Evolutionary conservation across 1,140 invertebrate genomes (phyloP), one percentile per base, ranked within the genome.

Genomic region (Euborellia annulipes): DNA sequence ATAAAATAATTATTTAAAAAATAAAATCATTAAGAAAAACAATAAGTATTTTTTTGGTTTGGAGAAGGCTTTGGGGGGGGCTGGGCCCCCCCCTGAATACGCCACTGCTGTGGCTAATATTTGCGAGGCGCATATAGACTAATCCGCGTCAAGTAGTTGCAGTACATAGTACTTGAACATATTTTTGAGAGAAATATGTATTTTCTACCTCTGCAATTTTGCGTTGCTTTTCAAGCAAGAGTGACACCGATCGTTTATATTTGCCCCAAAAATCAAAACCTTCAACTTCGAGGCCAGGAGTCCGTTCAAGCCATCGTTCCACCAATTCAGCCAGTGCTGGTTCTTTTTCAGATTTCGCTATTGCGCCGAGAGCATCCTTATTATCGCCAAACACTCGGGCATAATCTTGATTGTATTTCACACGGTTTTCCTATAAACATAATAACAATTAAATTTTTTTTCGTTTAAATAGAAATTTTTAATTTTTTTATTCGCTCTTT

Each of bases 241-340:
- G 63, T 45, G 79, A 70, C 0, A 93, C 90, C 3, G 83, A 77
- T 16, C 69, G 64, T 53, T 78, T 72, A 61, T 93, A 97, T 55
- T 92, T 89, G 4, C 77, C 75, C 89, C 90, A 95, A 64, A 97
- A 98, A 60, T 94, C 79, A 56, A 94, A 94, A 2, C 85, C 86
- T 41, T 76, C 64, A 42, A 62, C 63, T 53, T 86, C 80, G 2
- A 96, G 67, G 0, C 93, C 94, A 0, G 94, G 94, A 0, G 93
- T 97, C 16, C 93, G 68, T 50, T 93, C 87, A 36, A 98, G 65
- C 94, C 94, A 98, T 36, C 79, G 73, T 62, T 95, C 81, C 20
- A 97, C 78, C 3, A 97, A 67, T 41, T 75, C 73, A 23, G 82
- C 71, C 1, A 98, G 67, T 0, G 91, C 89, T 1, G 85, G 85